A percentile compares a stretch with the other conserved stretches of the same genome.
Evolutionary conservation across 2,113 vertebrate genomes (phyloP).

Genomic region (Haplochromis vanheusdeni): DNA sequence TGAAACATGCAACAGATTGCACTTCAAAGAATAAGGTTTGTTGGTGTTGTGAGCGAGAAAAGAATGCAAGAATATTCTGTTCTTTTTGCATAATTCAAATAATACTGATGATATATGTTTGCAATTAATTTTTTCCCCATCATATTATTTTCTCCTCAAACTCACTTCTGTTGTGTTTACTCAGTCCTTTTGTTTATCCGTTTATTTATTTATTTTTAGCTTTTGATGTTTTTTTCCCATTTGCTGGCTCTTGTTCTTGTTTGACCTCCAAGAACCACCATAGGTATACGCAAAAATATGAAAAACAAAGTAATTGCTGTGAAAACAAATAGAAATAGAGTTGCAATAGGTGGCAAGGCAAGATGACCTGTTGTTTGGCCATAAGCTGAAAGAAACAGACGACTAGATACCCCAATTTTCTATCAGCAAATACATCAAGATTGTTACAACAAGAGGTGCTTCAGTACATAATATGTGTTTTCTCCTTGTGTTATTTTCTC

Average conservation of each 20-base stretch:
- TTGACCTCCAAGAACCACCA: neutral
- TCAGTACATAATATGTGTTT: neutral
- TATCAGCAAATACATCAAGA: neutral
- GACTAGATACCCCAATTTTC: neutral
- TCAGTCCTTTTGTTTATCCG: neutral
- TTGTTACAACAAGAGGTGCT: neutral
- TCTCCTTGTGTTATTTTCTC: neutral
- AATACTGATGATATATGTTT: neutral
- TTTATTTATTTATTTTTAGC: neutral
- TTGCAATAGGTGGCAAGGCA: neutral
- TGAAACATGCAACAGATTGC: neutral
- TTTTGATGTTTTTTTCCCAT: neutral
- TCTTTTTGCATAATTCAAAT: rapidly evolving
- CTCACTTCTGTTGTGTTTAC: neutral
- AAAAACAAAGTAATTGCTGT: neutral
- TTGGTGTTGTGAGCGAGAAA: neutral
- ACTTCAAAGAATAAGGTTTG: neutral
- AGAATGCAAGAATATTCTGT: rapidly evolving
- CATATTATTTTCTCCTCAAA: neutral
- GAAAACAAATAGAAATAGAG: neutral
- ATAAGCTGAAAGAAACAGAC: neutral
- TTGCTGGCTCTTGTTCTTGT: neutral
- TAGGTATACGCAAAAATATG: neutral
- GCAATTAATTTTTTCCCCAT: neutral
- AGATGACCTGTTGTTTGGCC: neutral